phyloP scores from a whole-genome alignment of 64 coral and sea anemone genomes.

The Porites lutea region DNA sequence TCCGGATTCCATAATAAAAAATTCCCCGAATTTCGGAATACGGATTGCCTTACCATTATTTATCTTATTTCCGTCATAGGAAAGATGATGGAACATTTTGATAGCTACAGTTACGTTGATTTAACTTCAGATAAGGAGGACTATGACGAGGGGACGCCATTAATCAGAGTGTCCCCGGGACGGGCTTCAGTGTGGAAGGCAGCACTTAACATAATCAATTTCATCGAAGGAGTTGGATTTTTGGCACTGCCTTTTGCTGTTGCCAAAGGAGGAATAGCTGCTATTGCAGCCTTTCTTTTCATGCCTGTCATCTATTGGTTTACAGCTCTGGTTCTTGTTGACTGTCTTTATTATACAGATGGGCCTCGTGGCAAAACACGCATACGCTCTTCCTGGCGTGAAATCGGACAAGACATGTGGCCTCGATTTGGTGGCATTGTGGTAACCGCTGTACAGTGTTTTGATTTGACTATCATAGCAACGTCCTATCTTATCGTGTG shows the following conservation, averaged over 20 bases:
- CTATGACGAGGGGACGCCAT: neutral
- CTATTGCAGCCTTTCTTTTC: neutral
- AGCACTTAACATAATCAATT: constrained; percentile 32
- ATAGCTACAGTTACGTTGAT: neutral
- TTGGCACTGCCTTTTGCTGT: constrained; percentile 30
- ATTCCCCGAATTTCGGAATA: too few species aligned
- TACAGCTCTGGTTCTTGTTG: neutral
- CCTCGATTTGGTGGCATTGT: neutral
- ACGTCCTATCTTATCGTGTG: constrained; percentile 27
- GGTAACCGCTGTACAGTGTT: neutral
- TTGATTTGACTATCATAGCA: neutral
- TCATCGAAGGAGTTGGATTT: constrained; percentile 35
- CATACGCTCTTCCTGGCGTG: constrained; percentile 25
- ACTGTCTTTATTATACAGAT: constrained; percentile 17
- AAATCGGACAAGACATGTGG: constrained; percentile 38
- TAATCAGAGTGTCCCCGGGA: neutral
- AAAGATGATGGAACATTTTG: neutral
- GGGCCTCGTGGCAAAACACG: neutral
- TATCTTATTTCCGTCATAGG: too few species aligned
- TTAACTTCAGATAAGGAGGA: neutral
- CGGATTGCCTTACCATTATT: too few species aligned
- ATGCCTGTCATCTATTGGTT: constrained; percentile 29
- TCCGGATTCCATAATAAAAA: too few species aligned
- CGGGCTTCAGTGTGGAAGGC: constrained; percentile 37
- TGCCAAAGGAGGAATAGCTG: constrained; percentile 25